Evolutionary conservation across 1,140 invertebrate species (phyloP), one percentile per base, ranked within the genome.

Genomic region (Drosophila auraria): DNA sequence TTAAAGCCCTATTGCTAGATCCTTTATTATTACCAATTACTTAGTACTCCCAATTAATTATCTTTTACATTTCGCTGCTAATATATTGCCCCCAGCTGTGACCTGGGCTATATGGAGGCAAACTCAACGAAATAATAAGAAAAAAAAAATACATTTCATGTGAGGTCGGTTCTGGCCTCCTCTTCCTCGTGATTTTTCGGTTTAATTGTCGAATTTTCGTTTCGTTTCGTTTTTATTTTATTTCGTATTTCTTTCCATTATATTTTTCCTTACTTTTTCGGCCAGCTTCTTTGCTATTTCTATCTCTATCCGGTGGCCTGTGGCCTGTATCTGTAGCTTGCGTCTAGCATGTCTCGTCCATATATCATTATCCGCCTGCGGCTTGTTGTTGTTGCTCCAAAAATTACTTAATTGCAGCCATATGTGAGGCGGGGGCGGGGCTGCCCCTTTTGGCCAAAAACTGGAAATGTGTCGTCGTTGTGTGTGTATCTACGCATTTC

Each of bases 391-490:
- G 59, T 77, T 84, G 78, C 61, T 83, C 60, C 81, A 83, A 83
- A 84, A 84, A 47, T 84, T 83, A 89, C 84, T 87, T 87, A 87
- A 87, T 84, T 87, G 84, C 84, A 87, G 84, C 84, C 84, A 87
- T 81, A 87, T 87, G 84, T 87, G 82, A 82, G 12, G 36, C 12
- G 36, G 36, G 4, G 36, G 36, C 36, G 36, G 36, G 36, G 15
- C 15, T 33, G 9, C 63, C 38, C 45, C 59, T 54, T 59, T 38
- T 49, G 47, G 57, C 40, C 38, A 54, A 20, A 80, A 83, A 83
- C 84, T 89, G 84, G 84, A 87, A 87, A 84, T 87, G 68, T 87
- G 83, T 87, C 64, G 83, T 73, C 70, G 72, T 76, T 59, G 59
- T 56, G 27, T 27, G 25, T 64, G 72, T 68, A 81, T 81, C 73